Evolutionary conservation across 1,140 invertebrate species (phyloP), one percentile per base, ranked within the genome.

Genomic region (Telenomus remus): DNA sequence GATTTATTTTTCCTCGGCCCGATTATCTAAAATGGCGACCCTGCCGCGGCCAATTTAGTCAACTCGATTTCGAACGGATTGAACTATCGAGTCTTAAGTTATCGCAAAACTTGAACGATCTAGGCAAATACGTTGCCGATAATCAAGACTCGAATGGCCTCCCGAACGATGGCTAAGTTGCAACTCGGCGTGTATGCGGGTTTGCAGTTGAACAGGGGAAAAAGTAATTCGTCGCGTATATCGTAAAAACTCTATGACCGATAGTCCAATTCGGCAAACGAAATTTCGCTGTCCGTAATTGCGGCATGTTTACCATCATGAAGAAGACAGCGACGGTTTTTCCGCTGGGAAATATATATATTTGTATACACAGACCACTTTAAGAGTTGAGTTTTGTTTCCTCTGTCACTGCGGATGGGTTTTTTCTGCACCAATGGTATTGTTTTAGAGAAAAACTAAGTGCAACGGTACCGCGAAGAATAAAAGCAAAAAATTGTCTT

Each of bases 231-330:
- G 14, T 49, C 44, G 34, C 37, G 16, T 34, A n/a, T n/a, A 19
- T 61, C 42, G 49, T 53, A 54, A 63, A 63, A 63, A 63, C 42
- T 54, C 14, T 53, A 63, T 63, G 53, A 63, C 50, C 51, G 55
- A 65, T 65, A 56, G 61, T 65, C 55, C 61, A 44, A 65, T 65
- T 65, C 35, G 19, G 46, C 7, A 35, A n/a, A 53, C 19, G 16
- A 65, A 65, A 55, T 47, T 53, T 55, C 37, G 46, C 43, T 33
- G 46, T 39, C 50, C 59, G 59, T 35, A 53, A 39, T 10, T n/a
- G 14, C 9, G 14, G 13, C 5, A 11, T 39, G 37, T 54, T 14
- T 39, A 50, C 50, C 19, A 37, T 11, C 59, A 37, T 59, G 33
- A 14, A 33, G 43, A 43, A 37, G 34, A 48, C 60, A 64, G 60